phyloP scores from a whole-genome alignment of 2,888 invertebrate genomes.

The Mesorhabditis spiculigera region DNA sequence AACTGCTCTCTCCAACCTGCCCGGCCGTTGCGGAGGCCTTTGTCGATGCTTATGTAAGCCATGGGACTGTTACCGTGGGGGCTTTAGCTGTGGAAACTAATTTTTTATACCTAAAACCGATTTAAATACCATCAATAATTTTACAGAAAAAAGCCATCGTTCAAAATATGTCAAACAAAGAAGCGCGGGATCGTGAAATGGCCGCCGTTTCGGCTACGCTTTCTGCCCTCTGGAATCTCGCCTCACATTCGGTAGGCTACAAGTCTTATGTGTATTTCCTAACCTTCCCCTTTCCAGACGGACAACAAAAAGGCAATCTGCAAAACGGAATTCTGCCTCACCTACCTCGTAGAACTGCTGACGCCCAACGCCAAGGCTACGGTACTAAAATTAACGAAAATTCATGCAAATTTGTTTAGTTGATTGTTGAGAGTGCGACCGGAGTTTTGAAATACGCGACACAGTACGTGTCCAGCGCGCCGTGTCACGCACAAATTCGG shows the following conservation, averaged over 20 bases:
- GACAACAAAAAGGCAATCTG: constrained; percentile 50
- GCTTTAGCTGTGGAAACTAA: too few species aligned
- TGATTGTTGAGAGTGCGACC: constrained; percentile 46
- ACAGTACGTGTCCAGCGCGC: constrained; percentile 27
- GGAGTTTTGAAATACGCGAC: constrained; percentile 53
- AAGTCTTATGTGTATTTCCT: too few species aligned
- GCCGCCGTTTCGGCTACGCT: constrained; percentile 41
- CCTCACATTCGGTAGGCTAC: constrained; percentile 34
- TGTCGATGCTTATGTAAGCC: constrained; percentile 16
- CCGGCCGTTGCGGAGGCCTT: constrained; percentile 38
- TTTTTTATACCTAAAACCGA: too few species aligned
- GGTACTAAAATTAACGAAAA: constrained; percentile 11
- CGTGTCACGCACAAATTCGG: background rate
- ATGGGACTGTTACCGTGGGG: background rate
- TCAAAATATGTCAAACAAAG: too few species aligned
- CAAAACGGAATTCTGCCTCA: constrained; percentile 40
- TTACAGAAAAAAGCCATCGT: too few species aligned
- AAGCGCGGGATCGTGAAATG: constrained; percentile 11
- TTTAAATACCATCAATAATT: too few species aligned
- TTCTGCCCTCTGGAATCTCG: constrained; percentile 51
- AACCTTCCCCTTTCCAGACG: background rate
- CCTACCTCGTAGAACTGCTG: constrained; percentile 32
- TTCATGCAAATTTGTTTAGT: constrained; percentile 12
- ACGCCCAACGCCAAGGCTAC: constrained; percentile 28
- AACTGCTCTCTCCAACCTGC: constrained; percentile 39